Evolutionary conservation across 2,888 invertebrate genomes (phyloP), one percentile per base, ranked within the genome.

Genomic region (Hypselothyrea guttata): DNA sequence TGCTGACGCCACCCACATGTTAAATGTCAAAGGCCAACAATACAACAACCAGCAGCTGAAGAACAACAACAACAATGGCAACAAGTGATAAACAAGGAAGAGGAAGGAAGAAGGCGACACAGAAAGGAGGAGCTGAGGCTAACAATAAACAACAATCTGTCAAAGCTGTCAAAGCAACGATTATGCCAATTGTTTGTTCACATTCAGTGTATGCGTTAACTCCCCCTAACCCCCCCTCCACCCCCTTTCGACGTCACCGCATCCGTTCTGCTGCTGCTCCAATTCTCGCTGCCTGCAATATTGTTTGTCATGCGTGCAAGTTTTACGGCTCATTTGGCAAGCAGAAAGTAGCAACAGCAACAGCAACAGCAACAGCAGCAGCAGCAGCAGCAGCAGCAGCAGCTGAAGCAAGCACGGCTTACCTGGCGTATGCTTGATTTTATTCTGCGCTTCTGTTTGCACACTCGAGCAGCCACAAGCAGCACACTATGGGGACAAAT

Each of bases 161-260:
- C 81, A 81, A 71, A 74, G 65, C 69, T 76, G 81, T 74, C 81
- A 71, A 54, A 55, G 60, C 62, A 58, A 38, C 66, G 57, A 59
- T 73, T 71, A 61, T 61, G 76, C 71, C 76, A 76, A 76, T 82
- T 78, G 78, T 70, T 73, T 59, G 68, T 31, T 41, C 44, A 8
- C 37, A 38, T 18, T 27, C 35, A 22, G 13, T 13, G 8, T 11
- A 38, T 40, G 7, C 15, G 11, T 18, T 28, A 31, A 13, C n/a
- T 31, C 16, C 33, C 4, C 2, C 7, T 1, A 7, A n/a, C 15
- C 7, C 1, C 7, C n/a, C 12, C 30, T n/a, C 4, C n/a, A 9
- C 28, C 18, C 5, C 11, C 11, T n/a, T 3, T 12, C 9, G 0
- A 9, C 18, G 1, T n/a, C n/a, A n/a, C n/a, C n/a, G n/a, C n/a